Conservation (phyloP, 2,888 invertebrate species). For the Trissolcus japonicus region DNA sequence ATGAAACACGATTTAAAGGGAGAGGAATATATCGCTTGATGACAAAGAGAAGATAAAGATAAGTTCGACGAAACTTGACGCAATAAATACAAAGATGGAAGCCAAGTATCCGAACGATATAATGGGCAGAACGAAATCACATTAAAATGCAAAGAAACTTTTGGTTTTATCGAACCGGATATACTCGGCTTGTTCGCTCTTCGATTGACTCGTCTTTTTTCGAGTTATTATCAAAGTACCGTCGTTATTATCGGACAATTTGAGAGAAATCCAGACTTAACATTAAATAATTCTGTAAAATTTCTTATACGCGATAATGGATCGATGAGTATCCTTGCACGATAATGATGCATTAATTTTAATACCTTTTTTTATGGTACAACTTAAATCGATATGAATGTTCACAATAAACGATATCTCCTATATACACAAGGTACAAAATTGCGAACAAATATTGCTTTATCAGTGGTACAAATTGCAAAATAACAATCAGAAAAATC, state of each 20-base stretch:
- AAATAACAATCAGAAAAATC: too few species aligned
- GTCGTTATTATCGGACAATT: constrained; percentile 20
- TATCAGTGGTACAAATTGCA: too few species aligned
- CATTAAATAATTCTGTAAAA: constrained; percentile 35
- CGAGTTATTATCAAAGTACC: constrained; percentile 27
- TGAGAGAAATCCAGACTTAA: constrained; percentile 31
- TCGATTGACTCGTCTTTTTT: too few species aligned
- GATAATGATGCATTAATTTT: constrained; percentile 3
- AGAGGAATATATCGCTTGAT: constrained; percentile 21
- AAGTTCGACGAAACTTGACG: constrained; percentile 61
- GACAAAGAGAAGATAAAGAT: constrained; percentile 35
- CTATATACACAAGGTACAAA: not conserved
- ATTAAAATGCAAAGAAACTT: constrained; percentile 66
- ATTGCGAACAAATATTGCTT: constrained; percentile 2
- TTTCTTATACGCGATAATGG: constrained; percentile 25
- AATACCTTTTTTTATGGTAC: not conserved
- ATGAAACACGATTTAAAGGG: not conserved
- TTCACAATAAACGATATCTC: too few species aligned
- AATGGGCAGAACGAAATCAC: constrained; percentile 70
- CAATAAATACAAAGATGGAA: constrained; percentile 58
- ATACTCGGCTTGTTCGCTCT: constrained; percentile 42
- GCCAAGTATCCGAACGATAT: constrained; percentile 62
- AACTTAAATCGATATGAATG: too few species aligned
- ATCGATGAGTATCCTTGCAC: not conserved
- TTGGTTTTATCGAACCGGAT: constrained; percentile 67